These are phyloP conservation scores for Helobdella robusta DNA, from an alignment of 2,888 invertebrate genomes.

Conservation along the genomic window DNA sequence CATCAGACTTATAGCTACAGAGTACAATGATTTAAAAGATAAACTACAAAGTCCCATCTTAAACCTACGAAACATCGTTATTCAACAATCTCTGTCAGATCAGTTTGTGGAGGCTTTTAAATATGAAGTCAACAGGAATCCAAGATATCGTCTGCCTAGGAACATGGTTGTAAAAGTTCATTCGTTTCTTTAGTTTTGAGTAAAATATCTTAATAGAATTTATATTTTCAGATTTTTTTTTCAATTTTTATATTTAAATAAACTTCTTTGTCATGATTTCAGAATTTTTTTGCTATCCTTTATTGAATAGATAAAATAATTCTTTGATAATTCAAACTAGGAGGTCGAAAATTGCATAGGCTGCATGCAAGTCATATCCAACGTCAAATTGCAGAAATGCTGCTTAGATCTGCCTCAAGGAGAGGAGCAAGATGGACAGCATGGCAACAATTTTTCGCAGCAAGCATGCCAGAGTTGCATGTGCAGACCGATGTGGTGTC, in stretches of 20 bases:
- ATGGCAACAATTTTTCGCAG: slow-evolving; percentile 9
- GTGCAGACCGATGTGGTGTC: slow-evolving; percentile 82
- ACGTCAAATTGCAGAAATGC: slow-evolving; percentile 67
- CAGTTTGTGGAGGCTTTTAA: slow-evolving; percentile 74
- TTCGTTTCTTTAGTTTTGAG: too few relatives aligned
- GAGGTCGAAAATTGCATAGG: slow-evolving; percentile 75
- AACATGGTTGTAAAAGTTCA: too few relatives aligned
- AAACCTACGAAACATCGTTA: slow-evolving; percentile 62
- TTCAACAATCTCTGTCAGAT: slow-evolving; percentile 70
- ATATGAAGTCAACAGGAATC: slow-evolving; percentile 54
- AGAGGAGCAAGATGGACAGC: not conserved
- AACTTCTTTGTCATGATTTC: not conserved
- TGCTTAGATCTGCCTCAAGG: slow-evolving; percentile 52
- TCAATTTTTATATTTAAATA: not conserved
- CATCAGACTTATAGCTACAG: slow-evolving; percentile 62
- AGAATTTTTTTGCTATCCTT: not conserved
- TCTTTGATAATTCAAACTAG: slow-evolving; percentile 38
- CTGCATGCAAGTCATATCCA: slow-evolving; percentile 69
- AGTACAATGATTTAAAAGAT: slow-evolving; percentile 68
- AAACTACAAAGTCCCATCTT: slow-evolving; percentile 61
- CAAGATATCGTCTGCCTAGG: not conserved
- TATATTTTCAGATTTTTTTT: too few relatives aligned
- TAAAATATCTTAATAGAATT: too few relatives aligned
- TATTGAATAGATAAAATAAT: not conserved
- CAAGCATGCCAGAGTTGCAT: slow-evolving; percentile 58